Base-by-base conservation (phyloP, 2,888 invertebrate genomes). In the Philopedon plagiatum region DNA sequence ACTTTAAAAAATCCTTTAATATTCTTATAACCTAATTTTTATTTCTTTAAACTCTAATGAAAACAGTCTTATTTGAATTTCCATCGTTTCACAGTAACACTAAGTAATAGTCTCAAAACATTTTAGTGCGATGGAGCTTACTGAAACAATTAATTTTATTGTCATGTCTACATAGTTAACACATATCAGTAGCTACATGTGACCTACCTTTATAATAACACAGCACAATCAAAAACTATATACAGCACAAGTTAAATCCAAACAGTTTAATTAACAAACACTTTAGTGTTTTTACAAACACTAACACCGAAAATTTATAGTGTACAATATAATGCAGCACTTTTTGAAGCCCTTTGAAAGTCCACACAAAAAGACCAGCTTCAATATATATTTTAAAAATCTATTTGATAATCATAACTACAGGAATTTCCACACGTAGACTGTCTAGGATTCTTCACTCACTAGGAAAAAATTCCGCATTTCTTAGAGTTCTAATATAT, bases 371-470 rank as follows among this genome's bases (percentile, higher is more conserved):
- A 34, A n/a, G 4, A n/a, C 7, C n/a, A 34, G 1, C 0, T 34
- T 1, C 11, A 34, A 19, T 8, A 34, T 34, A 8, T 18, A 1
- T 18, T 18, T 41, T n/a, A 4, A 15, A 44, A 15, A 19, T 57
- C n/a, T 57, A 57, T 57, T 57, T 57, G n/a, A 57, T 57, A 57
- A 57, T 57, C 32, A 57, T 34, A 57, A 37, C 57, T 44, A 21
- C 44, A 2, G 9, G 4, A 11, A 46, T 46, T 11, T 46, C 19
- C 21, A 4, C 21, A 11, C 9, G 2, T 23, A 11, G 23, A 23
- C 5, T 21, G 23, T 23, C 3, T 23, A 46, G 5, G 23, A 0
- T 19, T 19, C 9, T 44, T 15, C 18, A 7, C 15, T n/a, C 13
- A 41, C 41, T 0, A 7, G 41, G 15, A 41, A 18, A 41, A 1